Conservation (phyloP, 2,113 vertebrate species). For the Mugil cephalus region DNA sequence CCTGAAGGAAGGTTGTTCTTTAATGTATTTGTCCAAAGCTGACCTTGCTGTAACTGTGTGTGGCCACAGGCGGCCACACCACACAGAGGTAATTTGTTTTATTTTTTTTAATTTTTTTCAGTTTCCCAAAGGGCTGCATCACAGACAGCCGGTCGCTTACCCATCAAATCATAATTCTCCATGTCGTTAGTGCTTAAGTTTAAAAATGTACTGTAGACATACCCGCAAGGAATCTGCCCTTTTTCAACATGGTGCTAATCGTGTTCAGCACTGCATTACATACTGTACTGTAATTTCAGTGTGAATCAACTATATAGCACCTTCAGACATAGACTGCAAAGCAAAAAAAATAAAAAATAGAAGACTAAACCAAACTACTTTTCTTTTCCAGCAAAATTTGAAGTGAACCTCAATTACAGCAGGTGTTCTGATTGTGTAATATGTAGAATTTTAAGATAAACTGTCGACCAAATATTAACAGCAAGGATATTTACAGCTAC, state of each 20-base stretch:
- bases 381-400: no score
- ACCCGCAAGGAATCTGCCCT: not conserved
- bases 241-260: not conserved
- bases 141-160: not conserved
- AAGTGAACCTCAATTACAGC: no score
- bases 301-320: not conserved
- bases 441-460: no score
- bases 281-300: not conserved
- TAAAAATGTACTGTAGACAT: not conserved
- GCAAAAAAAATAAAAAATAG: no score
- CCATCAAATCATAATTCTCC: not conserved
- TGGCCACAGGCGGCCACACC: constrained; percentile 39
- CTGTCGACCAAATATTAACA: no score
- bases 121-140: constrained; percentile 32
- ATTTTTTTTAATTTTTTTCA: not conserved
- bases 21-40: constrained; percentile 46
- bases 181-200: not conserved
- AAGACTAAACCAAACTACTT: no score
- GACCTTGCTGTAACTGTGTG: constrained; percentile 53
- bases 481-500: no score
- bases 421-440: no score
- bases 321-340: no score
- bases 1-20: constrained; percentile 50
- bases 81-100: constrained; percentile 47
- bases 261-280: not conserved